These are phyloP conservation scores for Buceros bicornis DNA, from an alignment of 2,797 vertebrate species.

Conservation along the genomic window DNA sequence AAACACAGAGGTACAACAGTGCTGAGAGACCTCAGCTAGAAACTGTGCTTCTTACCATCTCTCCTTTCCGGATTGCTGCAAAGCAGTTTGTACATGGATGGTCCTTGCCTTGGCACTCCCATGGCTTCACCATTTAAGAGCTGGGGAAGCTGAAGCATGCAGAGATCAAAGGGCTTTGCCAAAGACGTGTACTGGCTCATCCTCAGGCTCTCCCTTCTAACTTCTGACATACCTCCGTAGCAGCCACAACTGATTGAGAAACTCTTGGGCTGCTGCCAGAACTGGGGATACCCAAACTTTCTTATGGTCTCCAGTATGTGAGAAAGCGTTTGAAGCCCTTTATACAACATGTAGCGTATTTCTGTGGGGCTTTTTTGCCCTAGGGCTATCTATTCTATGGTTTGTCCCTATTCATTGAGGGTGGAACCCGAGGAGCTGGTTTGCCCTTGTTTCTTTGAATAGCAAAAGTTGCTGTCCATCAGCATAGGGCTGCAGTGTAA, in stretches of 20 bases:
- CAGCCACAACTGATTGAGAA: neutral
- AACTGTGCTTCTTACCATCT: neutral
- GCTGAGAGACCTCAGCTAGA: neutral
- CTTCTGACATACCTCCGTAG: neutral
- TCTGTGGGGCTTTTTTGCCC: neutral
- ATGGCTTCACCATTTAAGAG: neutral
- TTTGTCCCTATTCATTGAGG: neutral
- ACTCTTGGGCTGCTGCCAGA: neutral
- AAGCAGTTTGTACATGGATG: fast-evolving
- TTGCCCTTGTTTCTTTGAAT: neutral
- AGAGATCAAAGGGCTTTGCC: neutral
- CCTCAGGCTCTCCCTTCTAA: neutral
- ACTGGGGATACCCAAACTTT: neutral
- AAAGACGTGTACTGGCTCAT: neutral
- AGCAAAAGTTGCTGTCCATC: neutral
- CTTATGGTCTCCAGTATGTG: neutral
- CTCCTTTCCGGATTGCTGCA: neutral
- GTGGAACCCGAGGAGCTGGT: neutral
- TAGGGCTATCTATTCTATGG: neutral
- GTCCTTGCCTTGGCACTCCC: neutral
- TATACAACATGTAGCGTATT: neutral
- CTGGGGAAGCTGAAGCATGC: neutral
- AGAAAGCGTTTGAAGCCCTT: neutral
- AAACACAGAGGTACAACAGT: conserved; percentile 92
- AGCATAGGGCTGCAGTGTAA: neutral